phyloP scores from a whole-genome alignment of 2,797 vertebrate genomes.

The Carduelis carduelis region DNA sequence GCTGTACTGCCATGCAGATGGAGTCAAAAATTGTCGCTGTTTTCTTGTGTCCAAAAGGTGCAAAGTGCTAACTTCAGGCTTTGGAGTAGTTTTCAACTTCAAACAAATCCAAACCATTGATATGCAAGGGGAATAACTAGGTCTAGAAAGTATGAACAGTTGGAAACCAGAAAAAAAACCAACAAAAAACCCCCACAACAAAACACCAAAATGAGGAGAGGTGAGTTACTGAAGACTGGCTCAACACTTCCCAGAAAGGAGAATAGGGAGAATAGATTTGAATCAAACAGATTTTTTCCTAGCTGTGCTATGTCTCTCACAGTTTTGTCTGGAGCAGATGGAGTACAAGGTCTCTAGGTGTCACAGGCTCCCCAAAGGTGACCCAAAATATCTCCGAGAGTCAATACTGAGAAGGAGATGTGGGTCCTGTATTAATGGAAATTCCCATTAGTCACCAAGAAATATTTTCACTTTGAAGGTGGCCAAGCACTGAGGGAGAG shows the following conservation, averaged over 20 bases:
- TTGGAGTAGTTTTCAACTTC: background rate
- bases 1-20: background rate
- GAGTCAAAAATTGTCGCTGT: background rate
- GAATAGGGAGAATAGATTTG: background rate
- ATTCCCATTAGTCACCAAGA: background rate
- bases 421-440: background rate
- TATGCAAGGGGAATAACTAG: background rate
- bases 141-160: background rate
- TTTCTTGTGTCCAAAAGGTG: background rate
- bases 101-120: background rate
- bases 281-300: background rate
- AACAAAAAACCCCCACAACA: background rate
- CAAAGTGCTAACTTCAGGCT: background rate
- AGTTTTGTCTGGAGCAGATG: background rate
- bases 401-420: background rate
- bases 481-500: background rate
- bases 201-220: background rate
- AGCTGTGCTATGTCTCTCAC: background rate
- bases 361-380: background rate
- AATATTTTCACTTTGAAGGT: background rate
- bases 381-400: background rate
- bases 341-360: background rate
- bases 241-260: background rate
- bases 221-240: background rate
- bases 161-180: background rate